A percentile compares a stretch with the other conserved stretches of the same genome.
Evolutionary conservation across 2,797 vertebrate genomes (phyloP).

Genomic region (Enteromius mattozi): DNA sequence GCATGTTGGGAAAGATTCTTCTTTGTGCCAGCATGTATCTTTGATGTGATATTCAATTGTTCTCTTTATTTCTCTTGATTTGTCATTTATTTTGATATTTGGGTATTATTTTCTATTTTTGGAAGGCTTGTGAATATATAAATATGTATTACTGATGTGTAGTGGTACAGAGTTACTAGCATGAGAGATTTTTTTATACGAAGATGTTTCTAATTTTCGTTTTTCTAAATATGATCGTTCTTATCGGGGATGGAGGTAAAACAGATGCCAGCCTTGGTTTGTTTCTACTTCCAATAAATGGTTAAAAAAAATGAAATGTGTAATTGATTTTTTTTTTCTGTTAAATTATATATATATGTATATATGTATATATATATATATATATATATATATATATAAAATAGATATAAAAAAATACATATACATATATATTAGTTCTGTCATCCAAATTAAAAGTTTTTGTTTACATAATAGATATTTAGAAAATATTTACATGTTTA

Average conservation of each 20-base stretch:
- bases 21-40: constrained; percentile 82
- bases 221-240: constrained; percentile 78
- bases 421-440: too few relatives aligned
- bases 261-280: constrained; percentile 73
- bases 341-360: constrained; percentile 12
- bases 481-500: too few relatives aligned
- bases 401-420: too few relatives aligned
- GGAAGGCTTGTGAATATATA: constrained; percentile 86
- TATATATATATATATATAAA: too few relatives aligned
- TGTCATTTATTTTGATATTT: constrained; percentile 76
- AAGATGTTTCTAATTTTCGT: constrained; percentile 83
- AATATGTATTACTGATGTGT: constrained; percentile 84
- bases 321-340: background rate
- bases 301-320: constrained; percentile 51
- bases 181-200: constrained; percentile 84
- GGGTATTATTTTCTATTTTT: constrained; percentile 83
- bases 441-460: too few relatives aligned
- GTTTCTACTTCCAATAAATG: constrained; percentile 86
- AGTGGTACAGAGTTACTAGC: constrained; percentile 83
- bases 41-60: constrained; percentile 79
- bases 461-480: too few relatives aligned
- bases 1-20: constrained; percentile 78
- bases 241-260: constrained; percentile 75
- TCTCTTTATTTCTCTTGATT: constrained; percentile 68
- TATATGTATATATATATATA: too few relatives aligned